A percentile compares a stretch with the other conserved stretches of the same genome.
Evolutionary conservation across 2,113 vertebrate species (phyloP).

Genomic region (Loxodonta africana): DNA sequence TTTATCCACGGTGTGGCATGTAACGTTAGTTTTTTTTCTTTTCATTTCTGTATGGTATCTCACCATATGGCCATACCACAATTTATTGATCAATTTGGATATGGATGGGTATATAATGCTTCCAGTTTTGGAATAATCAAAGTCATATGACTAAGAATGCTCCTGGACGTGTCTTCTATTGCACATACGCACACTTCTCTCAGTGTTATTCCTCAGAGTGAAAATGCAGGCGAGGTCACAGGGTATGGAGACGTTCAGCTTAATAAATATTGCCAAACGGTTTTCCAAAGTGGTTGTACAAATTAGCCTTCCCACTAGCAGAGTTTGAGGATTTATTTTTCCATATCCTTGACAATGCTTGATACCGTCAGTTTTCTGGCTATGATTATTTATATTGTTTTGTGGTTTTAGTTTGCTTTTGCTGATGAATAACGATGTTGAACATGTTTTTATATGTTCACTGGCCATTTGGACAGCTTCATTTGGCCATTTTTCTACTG

Average conservation of each 20-base stretch:
- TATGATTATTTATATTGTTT: not conserved
- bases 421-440: not conserved
- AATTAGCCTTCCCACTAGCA: not conserved
- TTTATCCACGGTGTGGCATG: too few relatives aligned
- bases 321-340: not conserved
- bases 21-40: not conserved
- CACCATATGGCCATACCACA: not conserved
- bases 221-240: not conserved
- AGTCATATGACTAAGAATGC: not conserved
- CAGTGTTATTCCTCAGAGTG: not conserved
- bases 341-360: not conserved
- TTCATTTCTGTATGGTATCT: not conserved
- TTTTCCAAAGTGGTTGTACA: not conserved
- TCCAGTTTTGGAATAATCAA: not conserved
- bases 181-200: not conserved
- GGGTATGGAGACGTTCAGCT: not conserved
- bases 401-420: not conserved
- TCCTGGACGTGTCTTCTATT: not conserved
- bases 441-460: not conserved
- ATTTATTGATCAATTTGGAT: not conserved
- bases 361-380: not conserved
- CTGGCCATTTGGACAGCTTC: not conserved
- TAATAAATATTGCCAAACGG: not conserved
- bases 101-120: not conserved
- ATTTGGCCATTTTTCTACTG: not conserved